These are phyloP conservation scores for Ornithoptera alexandrae DNA, from an alignment of 2,888 invertebrate genomes.

Conservation along the genomic window DNA sequence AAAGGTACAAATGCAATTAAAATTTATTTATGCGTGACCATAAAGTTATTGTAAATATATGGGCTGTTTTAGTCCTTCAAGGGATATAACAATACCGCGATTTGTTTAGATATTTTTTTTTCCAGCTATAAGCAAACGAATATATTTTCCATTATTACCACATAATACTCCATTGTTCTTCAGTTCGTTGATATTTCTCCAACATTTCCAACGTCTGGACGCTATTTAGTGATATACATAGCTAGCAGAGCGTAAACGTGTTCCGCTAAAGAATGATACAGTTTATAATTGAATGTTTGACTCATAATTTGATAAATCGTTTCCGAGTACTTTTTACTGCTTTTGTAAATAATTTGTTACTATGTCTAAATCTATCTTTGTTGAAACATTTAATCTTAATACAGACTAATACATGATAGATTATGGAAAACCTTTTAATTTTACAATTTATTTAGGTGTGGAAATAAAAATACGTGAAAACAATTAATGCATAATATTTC, in stretches of 20 bases:
- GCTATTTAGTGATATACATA: constrained; percentile 69
- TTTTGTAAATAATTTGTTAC: constrained; percentile 1
- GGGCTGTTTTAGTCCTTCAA: constrained; percentile 56
- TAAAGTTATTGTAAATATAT: constrained; percentile 50
- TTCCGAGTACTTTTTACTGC: constrained; percentile 14
- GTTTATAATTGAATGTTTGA: constrained; percentile 56
- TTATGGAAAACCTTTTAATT: no score
- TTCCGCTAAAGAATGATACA: constrained; percentile 58
- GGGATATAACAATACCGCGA: constrained; percentile 72
- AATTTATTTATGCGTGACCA: constrained; percentile 43
- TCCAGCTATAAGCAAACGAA: constrained; percentile 73
- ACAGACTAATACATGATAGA: no score
- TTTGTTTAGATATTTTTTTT: constrained; percentile 77
- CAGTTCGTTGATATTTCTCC: constrained; percentile 73
- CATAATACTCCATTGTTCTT: constrained; percentile 79
- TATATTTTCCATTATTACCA: constrained; percentile 79
- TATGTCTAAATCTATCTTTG: background rate
- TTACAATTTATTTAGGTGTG: no score
- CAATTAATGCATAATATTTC: constrained; percentile 32
- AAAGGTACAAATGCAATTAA: constrained; percentile 15
- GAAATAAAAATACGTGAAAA: background rate
- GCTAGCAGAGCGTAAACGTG: constrained; percentile 61
- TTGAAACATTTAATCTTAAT: background rate
- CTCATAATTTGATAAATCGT: constrained; percentile 41
- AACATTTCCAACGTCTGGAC: constrained; percentile 68